Conservation (phyloP, 2,113 vertebrate genomes). For the Notarius quadriscutis region DNA sequence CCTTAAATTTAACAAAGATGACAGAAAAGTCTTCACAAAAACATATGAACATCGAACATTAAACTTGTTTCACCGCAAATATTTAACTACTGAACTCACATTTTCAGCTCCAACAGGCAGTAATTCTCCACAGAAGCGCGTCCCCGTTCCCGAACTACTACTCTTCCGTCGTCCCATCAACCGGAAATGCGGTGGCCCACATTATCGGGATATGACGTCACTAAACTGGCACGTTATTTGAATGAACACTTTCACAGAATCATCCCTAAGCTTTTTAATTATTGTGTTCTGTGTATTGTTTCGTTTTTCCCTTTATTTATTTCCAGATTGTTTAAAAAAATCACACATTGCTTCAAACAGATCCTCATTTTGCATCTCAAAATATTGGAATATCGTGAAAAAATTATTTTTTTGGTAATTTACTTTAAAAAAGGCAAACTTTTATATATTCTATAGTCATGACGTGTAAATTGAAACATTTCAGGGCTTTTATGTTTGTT, state of each 20-base stretch:
- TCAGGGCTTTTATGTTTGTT: too few species aligned
- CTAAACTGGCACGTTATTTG: neutral
- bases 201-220: conserved; percentile 64
- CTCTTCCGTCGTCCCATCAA: conserved; percentile 24
- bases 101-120: neutral
- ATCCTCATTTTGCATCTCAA: too few species aligned
- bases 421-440: too few species aligned
- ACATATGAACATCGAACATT: neutral
- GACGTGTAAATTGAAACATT: too few species aligned
- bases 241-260: neutral
- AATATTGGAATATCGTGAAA: too few species aligned
- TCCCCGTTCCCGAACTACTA: conserved; percentile 32
- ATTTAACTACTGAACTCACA: conserved; percentile 25
- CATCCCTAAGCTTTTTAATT: too few species aligned
- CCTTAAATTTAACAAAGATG: neutral
- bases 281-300: neutral
- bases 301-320: neutral
- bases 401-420: too few species aligned
- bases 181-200: conserved; percentile 32
- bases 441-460: too few species aligned
- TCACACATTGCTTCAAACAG: neutral
- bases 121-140: conserved; percentile 12
- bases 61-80: neutral
- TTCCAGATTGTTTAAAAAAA: neutral
- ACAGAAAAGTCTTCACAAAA: neutral